Percentiles rank a stretch among this genome's conserved stretches.
Evolutionary conservation across 2,888 invertebrate genomes (phyloP).

Genomic region (Drosophila subquinaria): DNA sequence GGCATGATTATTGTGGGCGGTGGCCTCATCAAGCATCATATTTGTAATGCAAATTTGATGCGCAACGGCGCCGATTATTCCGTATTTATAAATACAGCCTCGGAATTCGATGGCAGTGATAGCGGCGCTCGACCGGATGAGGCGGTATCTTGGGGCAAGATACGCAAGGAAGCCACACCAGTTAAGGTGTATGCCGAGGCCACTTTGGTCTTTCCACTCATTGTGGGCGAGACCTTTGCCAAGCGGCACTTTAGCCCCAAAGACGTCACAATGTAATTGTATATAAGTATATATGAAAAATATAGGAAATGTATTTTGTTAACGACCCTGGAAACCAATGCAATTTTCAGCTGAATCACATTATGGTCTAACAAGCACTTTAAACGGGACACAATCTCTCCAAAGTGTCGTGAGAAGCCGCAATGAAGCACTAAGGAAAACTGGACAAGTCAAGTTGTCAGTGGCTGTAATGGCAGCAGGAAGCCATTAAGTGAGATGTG

Average conservation of each 20-base stretch:
- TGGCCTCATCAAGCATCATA: constrained; percentile 99
- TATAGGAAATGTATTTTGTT: constrained; percentile 36
- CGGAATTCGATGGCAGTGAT: constrained; percentile 99
- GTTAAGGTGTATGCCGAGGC: constrained; percentile 98
- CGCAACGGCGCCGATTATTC: constrained; percentile 98
- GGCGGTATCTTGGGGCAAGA: constrained; percentile 99
- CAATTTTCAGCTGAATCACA: constrained; percentile 43
- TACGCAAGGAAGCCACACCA: constrained; percentile 93
- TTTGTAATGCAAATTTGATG: constrained; percentile 99
- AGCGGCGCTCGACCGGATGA: constrained; percentile 99
- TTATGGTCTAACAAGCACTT: constrained; percentile 38
- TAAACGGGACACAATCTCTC: constrained; percentile 35
- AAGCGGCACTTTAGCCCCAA: constrained; percentile 86
- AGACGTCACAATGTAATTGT: constrained; percentile 36
- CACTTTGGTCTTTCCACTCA: constrained; percentile 95
- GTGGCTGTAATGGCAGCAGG: constrained; percentile 45
- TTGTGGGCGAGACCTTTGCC: constrained; percentile 98
- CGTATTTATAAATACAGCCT: constrained; percentile 97
- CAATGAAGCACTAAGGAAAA: constrained; percentile 27
- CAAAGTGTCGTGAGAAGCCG: constrained; percentile 43
- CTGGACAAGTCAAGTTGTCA: constrained; percentile 40
- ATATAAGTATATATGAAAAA: constrained; percentile 19
- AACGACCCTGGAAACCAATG: constrained; percentile 45
- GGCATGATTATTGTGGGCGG: constrained; percentile 99
- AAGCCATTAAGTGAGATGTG: constrained; percentile 68